A percentile compares a stretch with the other conserved stretches of the same genome.
phyloP scores from a whole-genome alignment of 2,797 vertebrate species.

The Sebastes dallii region DNA sequence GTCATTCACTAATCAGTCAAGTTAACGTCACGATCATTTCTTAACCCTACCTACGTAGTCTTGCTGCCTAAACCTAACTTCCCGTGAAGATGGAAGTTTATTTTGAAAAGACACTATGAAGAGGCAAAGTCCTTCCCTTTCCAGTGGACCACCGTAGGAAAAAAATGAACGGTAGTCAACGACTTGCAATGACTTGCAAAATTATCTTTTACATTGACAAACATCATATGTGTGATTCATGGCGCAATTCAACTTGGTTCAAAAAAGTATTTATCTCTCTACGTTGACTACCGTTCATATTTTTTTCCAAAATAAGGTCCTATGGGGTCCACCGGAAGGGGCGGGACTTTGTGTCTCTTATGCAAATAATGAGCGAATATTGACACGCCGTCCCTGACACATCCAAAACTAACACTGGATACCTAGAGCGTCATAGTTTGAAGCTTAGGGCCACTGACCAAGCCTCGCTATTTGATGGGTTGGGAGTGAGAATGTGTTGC shows the following conservation, averaged over 20 bases:
- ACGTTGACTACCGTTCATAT: rapidly evolving
- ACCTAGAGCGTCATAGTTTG: background rate
- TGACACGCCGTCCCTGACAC: background rate
- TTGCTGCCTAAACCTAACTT: background rate
- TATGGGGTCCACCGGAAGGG: no score
- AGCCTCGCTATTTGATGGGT: background rate
- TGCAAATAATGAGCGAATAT: background rate
- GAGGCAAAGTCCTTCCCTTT: no score
- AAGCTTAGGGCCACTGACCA: background rate
- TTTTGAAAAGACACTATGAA: background rate
- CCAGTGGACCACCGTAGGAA: no score
- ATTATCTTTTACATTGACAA: rapidly evolving
- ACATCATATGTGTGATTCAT: no score
- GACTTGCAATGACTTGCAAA: no score
- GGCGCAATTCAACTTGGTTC: no score
- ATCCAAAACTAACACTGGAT: background rate
- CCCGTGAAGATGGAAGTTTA: background rate
- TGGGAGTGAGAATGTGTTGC: background rate
- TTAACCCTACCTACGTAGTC: background rate
- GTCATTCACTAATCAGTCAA: background rate
- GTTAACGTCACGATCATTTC: no score
- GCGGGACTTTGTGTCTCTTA: background rate
- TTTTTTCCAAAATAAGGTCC: no score
- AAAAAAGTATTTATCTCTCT: no score
- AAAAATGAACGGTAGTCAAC: no score